These are phyloP conservation scores for Salpingus planirostris DNA, from an alignment of 2,888 invertebrate genomes.

Conservation along the genomic window DNA sequence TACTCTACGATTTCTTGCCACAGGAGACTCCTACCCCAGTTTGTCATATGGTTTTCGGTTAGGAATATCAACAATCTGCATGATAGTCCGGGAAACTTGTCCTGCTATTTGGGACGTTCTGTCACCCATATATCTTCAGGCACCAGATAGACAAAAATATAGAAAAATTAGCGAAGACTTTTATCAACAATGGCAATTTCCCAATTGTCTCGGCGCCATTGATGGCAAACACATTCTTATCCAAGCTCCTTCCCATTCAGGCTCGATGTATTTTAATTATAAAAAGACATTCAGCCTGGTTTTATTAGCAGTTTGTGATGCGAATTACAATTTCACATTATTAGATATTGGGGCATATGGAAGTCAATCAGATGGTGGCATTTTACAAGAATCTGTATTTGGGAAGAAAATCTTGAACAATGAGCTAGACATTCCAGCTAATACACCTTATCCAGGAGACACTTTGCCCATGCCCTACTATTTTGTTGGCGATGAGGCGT, in stretches of 20 bases:
- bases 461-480: background rate
- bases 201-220: constrained; percentile 1
- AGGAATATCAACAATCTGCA: background rate
- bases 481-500: background rate
- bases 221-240: background rate
- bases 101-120: background rate
- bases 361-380: background rate
- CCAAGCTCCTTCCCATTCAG: background rate
- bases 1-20: too few relatives aligned
- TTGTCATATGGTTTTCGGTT: background rate
- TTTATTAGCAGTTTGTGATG: too few relatives aligned
- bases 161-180: background rate
- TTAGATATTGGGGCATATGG: background rate
- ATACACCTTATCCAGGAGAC: background rate
- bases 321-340: background rate
- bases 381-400: background rate
- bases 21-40: too few relatives aligned
- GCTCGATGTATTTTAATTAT: constrained; percentile 1
- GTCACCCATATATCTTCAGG: background rate
- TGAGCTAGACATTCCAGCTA: background rate
- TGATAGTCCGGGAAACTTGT: background rate
- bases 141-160: background rate
- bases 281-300: background rate
- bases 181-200: background rate
- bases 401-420: background rate